A percentile compares a stretch with the other conserved stretches of the same genome.
phyloP scores from a whole-genome alignment of 1,140 invertebrate species.

The Trichogramma pretiosum region DNA sequence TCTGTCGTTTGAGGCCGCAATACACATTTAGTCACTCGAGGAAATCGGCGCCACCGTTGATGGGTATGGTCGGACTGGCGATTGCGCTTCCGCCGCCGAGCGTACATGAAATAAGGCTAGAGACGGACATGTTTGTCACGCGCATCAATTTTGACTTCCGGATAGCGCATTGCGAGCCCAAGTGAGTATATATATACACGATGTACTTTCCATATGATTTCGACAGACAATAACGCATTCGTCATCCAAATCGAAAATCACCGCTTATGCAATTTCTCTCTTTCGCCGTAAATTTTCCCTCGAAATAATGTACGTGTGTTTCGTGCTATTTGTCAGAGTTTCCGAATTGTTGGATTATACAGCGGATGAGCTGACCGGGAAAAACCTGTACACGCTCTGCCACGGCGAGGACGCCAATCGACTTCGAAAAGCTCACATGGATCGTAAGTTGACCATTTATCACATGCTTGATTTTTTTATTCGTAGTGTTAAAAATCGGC shows the following conservation, averaged over 20 bases:
- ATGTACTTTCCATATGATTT: background rate
- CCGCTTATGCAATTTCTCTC: background rate
- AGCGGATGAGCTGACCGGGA: slow-evolving; percentile 86
- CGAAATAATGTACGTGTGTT: background rate
- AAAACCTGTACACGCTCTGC: slow-evolving; percentile 87
- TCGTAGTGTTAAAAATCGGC: background rate
- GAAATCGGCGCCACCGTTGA: slow-evolving; percentile 68
- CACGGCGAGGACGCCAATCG: slow-evolving; percentile 91
- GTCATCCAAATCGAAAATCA: background rate
- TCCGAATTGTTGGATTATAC: slow-evolving; percentile 87
- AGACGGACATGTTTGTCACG: slow-evolving; percentile 94
- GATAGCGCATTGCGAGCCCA: slow-evolving; percentile 93
- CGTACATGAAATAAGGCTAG: slow-evolving; percentile 91
- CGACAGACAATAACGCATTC: background rate
- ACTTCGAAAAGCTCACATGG: slow-evolving; percentile 84
- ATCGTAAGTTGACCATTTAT: slow-evolving; percentile 64
- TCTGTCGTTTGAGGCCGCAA: slow-evolving; percentile 82
- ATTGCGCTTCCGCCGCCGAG: slow-evolving; percentile 92
- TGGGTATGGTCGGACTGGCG: slow-evolving; percentile 89
- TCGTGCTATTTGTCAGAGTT: slow-evolving; percentile 56
- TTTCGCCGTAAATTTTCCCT: background rate
- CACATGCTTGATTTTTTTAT: too few species aligned
- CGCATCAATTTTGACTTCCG: slow-evolving; percentile 91
- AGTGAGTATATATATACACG: slow-evolving; percentile 50
- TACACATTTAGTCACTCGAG: slow-evolving; percentile 83